Conservation (phyloP, 2,797 vertebrate species). For the Sebastes aleutianus region DNA sequence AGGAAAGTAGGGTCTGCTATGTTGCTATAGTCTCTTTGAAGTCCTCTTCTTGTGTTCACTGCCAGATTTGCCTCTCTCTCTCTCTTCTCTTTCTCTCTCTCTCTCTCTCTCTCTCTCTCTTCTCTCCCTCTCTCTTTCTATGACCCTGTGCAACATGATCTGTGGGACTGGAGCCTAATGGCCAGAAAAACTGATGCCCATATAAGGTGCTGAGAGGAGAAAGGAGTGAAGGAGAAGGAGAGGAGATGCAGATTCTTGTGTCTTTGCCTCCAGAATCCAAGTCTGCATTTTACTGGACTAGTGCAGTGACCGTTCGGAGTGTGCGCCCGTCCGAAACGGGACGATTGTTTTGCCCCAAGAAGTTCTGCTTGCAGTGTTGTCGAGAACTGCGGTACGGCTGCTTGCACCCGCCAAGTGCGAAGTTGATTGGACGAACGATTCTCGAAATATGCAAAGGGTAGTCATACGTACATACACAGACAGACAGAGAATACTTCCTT, state of each 20-base stretch:
- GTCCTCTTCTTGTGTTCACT: slow-evolving; percentile 51
- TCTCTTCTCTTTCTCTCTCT: background rate
- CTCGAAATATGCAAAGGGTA: background rate
- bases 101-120: slow-evolving; percentile 25
- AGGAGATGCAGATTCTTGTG: slow-evolving; percentile 26
- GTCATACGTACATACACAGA: background rate
- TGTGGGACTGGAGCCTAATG: slow-evolving; percentile 71
- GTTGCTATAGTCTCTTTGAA: slow-evolving; percentile 59
- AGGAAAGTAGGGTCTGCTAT: slow-evolving; percentile 29
- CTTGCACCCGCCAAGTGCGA: background rate
- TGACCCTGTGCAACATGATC: slow-evolving; percentile 79
- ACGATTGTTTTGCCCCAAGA: background rate
- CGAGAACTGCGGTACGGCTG: background rate
- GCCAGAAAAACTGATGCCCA: slow-evolving; percentile 75
- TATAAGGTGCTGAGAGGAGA: slow-evolving; percentile 70
- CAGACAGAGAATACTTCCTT: background rate
- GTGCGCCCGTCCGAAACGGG: no score
- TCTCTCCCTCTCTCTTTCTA: slow-evolving; percentile 27
- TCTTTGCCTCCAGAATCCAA: background rate
- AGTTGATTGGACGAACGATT: background rate
- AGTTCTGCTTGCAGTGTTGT: background rate
- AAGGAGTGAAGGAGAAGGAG: slow-evolving; percentile 27
- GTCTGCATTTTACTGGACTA: background rate
- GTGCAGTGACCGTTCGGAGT: no score
- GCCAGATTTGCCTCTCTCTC: slow-evolving; percentile 53